Percentiles rank a stretch among this genome's conserved stretches.
These are phyloP conservation scores for Autographa pulchrina DNA, from an alignment of 2,888 invertebrate genomes.

Conservation along the genomic window DNA sequence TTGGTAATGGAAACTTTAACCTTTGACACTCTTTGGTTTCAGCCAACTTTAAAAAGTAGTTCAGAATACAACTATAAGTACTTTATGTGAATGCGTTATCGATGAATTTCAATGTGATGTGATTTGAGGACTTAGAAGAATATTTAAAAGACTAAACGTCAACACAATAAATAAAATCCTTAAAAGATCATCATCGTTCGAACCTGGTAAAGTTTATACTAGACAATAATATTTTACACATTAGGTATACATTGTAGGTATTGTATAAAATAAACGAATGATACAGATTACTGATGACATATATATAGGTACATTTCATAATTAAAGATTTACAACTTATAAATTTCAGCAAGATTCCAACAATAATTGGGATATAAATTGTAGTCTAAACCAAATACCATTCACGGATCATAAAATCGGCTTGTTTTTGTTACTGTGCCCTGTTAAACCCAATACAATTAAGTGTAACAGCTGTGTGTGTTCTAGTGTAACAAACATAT, in stretches of 20 bases:
- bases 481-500: constrained; percentile 1
- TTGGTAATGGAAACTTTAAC: constrained; percentile 1
- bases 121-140: background rate
- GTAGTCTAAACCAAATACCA: constrained; percentile 4
- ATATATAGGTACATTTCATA: too few relatives aligned
- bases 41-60: background rate
- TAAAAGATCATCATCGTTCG: too few relatives aligned
- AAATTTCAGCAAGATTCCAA: background rate
- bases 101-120: background rate
- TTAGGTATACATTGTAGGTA: too few relatives aligned
- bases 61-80: background rate
- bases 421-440: constrained; percentile 1
- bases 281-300: too few relatives aligned
- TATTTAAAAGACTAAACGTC: background rate
- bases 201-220: too few relatives aligned
- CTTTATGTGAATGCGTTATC: background rate
- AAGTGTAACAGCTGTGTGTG: constrained; percentile 2
- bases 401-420: constrained; percentile 4
- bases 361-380: background rate
- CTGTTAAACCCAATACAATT: constrained; percentile 3
- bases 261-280: too few relatives aligned
- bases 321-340: background rate
- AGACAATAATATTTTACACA: too few relatives aligned
- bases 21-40: constrained; percentile 4
- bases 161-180: background rate